These are phyloP conservation scores for Habrosyne pyritoides DNA, from an alignment of 2,888 invertebrate species.

Conservation along the genomic window DNA sequence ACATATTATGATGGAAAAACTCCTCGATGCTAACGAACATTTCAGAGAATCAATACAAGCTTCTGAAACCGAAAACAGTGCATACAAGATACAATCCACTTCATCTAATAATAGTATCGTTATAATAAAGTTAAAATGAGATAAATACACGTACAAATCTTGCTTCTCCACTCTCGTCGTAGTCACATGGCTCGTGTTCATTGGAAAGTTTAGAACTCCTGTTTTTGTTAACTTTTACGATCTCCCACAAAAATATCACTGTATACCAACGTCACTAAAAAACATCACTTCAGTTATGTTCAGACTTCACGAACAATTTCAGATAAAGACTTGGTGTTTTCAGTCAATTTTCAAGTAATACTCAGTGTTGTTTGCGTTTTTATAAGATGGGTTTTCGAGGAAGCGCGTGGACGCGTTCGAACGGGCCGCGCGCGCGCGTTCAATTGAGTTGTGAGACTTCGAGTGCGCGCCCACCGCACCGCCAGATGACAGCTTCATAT, in stretches of 20 bases:
- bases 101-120: conserved; percentile 54
- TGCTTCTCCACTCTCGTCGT: conserved; percentile 56
- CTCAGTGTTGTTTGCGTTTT: conserved; percentile 2
- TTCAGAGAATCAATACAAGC: background rate
- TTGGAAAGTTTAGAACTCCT: conserved; percentile 70
- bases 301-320: conserved; percentile 33
- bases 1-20: too few species aligned
- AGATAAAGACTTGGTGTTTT: conserved; percentile 27
- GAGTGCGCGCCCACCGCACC: conserved; percentile 43
- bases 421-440: conserved; percentile 61
- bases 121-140: conserved; percentile 65
- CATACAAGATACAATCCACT: conserved; percentile 34
- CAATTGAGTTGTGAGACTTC: conserved; percentile 35
- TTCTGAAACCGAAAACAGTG: conserved; percentile 16
- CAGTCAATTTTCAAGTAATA: conserved; percentile 5
- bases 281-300: conserved; percentile 48
- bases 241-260: conserved; percentile 64
- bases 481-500: conserved; percentile 74
- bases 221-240: conserved; percentile 64
- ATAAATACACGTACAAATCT: conserved; percentile 69
- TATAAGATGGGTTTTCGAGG: conserved; percentile 33
- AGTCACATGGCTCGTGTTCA: conserved; percentile 77
- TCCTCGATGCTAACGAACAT: too few species aligned
- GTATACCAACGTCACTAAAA: conserved; percentile 50
- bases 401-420: conserved; percentile 37